phyloP scores from a whole-genome alignment of 2,113 vertebrate genomes.

The Ptilonorhynchus violaceus region DNA sequence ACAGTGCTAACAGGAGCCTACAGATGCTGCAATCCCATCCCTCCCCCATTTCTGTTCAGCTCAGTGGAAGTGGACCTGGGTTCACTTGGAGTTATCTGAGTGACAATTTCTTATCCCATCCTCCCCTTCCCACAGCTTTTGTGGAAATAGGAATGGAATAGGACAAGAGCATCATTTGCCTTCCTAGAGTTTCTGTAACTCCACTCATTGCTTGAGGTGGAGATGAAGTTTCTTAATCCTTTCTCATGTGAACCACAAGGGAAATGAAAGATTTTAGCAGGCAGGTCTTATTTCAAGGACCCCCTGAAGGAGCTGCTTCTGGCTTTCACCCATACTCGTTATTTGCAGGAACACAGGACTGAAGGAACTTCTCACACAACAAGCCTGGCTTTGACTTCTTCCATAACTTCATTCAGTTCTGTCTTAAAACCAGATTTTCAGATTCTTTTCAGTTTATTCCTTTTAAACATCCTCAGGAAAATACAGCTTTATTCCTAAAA shows the following conservation, averaged over 20 bases:
- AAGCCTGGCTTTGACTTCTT: background rate
- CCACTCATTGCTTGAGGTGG: background rate
- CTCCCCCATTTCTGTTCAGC: background rate
- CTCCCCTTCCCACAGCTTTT: background rate
- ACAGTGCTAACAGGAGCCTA: background rate
- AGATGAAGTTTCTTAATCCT: background rate
- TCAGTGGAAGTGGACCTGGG: fast-evolving
- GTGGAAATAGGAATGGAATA: fast-evolving
- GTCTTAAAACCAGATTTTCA: background rate
- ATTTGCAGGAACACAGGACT: background rate
- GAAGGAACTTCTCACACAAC: background rate
- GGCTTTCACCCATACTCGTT: background rate
- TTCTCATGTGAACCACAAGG: background rate
- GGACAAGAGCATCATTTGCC: background rate
- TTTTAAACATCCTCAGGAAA: background rate
- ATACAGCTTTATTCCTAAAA: background rate
- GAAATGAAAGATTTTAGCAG: background rate
- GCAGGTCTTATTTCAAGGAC: background rate
- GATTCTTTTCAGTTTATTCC: background rate
- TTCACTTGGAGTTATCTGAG: background rate
- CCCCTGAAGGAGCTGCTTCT: background rate
- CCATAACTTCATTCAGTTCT: background rate
- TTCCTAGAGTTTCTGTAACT: background rate
- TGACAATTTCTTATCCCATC: background rate
- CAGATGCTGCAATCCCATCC: background rate